Percentiles rank a stretch among this genome's conserved stretches.
Conservation (phyloP, 2,797 vertebrate species). For the Mallotus villosus region DNA sequence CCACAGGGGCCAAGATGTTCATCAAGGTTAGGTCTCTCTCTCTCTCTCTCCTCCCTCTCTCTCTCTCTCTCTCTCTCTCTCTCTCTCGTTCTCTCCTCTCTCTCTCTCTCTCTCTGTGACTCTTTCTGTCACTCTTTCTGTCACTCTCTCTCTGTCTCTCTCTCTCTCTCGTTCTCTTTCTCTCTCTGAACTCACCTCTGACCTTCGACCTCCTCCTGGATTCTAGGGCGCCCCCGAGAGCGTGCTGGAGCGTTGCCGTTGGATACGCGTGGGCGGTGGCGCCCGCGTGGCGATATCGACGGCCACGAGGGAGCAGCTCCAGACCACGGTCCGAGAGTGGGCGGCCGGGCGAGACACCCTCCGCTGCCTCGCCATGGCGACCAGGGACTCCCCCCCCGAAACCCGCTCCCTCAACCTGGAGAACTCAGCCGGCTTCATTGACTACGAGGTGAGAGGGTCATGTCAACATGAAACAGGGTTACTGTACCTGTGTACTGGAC, state of each 20-base stretch:
- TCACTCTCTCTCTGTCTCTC: background rate
- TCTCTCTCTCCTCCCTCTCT: background rate
- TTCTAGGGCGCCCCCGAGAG: slow-evolving; percentile 79
- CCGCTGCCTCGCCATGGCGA: slow-evolving; percentile 80
- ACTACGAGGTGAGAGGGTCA: slow-evolving; percentile 71
- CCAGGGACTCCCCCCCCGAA: slow-evolving; percentile 74
- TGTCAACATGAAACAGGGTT: background rate
- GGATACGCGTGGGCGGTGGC: slow-evolving; percentile 61
- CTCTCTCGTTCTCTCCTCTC: background rate
- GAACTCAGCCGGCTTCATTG: slow-evolving; percentile 63
- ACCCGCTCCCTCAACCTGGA: slow-evolving; percentile 72
- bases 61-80: background rate
- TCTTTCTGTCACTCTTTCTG: background rate
- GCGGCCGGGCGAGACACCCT: slow-evolving; percentile 74
- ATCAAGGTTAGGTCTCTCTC: slow-evolving; percentile 66
- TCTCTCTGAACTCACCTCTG: background rate
- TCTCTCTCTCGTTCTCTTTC: background rate
- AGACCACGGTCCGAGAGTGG: slow-evolving; percentile 74
- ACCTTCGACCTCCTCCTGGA: background rate
- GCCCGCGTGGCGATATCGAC: slow-evolving; percentile 63
- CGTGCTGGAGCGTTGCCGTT: slow-evolving; percentile 74
- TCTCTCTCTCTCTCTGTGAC: background rate
- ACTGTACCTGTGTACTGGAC: background rate
- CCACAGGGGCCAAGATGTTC: slow-evolving; percentile 77
- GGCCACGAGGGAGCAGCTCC: slow-evolving; percentile 66